Conservation (phyloP, 1,140 invertebrate genomes). For the Lepidurus packardi region DNA sequence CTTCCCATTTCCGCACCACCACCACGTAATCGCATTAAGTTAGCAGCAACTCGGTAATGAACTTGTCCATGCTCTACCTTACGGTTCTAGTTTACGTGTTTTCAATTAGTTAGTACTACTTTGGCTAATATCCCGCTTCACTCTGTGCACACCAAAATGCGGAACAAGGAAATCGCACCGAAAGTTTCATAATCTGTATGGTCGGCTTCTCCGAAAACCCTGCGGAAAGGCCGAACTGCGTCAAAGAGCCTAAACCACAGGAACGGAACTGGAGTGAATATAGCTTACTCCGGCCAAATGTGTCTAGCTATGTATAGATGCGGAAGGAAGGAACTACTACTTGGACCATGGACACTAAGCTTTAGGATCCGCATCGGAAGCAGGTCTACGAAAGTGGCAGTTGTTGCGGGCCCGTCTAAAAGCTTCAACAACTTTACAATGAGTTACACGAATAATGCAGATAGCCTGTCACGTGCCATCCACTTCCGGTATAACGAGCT, state of each 20-base stretch:
- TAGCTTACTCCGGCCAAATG: background rate
- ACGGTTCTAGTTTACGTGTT: too few species aligned
- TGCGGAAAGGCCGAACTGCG: too few species aligned
- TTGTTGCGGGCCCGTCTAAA: background rate
- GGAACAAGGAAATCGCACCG: too few species aligned
- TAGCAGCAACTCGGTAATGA: background rate
- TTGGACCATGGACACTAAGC: background rate
- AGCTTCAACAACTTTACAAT: background rate
- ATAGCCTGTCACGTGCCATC: slow-evolving; percentile 5
- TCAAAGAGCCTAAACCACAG: background rate
- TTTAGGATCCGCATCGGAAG: background rate
- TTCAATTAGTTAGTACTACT: too few species aligned
- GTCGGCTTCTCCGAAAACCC: too few species aligned
- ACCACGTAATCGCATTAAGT: background rate
- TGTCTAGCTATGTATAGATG: background rate
- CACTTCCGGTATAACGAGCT: background rate
- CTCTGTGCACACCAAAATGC: too few species aligned
- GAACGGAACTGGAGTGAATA: background rate
- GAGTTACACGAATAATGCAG: background rate
- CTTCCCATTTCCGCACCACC: background rate
- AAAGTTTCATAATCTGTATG: too few species aligned
- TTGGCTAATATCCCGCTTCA: too few species aligned
- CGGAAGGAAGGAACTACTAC: background rate
- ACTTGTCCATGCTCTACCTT: background rate
- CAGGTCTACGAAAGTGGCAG: background rate